Evolutionary conservation across 2,113 vertebrate genomes (phyloP).

Genomic region (Oplegnathus fasciatus): DNA sequence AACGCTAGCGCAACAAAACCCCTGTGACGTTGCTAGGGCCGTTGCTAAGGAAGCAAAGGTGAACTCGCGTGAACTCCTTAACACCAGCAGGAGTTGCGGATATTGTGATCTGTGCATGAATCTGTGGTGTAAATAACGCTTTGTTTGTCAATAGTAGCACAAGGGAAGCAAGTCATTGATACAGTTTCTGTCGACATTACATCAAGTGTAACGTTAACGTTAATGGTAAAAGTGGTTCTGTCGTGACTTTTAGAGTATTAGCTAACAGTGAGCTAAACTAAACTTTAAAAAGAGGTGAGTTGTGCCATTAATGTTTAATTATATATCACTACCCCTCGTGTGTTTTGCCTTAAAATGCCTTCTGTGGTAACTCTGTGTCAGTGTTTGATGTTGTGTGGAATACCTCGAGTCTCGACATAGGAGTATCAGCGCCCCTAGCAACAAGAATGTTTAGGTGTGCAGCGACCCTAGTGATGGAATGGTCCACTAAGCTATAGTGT

Average conservation of each 20-base stretch:
- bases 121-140: not conserved
- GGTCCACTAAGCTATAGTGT: not conserved
- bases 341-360: not conserved
- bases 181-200: not conserved
- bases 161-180: not conserved
- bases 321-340: not conserved
- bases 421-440: not conserved
- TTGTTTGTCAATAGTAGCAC: not conserved
- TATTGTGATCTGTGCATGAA: not conserved
- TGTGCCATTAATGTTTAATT: not conserved
- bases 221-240: not conserved
- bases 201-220: not conserved
- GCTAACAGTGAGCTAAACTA: not conserved
- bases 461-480: not conserved
- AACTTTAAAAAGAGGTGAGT: not conserved
- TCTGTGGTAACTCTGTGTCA: not conserved
- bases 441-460: not conserved
- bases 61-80: not conserved
- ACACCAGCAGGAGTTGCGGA: not conserved
- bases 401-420: not conserved
- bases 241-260: not conserved
- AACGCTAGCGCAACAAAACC: not conserved
- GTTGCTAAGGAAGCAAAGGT: conserved; percentile 58
- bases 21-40: conserved; percentile 38
- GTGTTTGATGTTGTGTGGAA: not conserved